These are phyloP conservation scores for Condylostylus longicornis DNA, from an alignment of 1,140 invertebrate species.

Conservation along the genomic window DNA sequence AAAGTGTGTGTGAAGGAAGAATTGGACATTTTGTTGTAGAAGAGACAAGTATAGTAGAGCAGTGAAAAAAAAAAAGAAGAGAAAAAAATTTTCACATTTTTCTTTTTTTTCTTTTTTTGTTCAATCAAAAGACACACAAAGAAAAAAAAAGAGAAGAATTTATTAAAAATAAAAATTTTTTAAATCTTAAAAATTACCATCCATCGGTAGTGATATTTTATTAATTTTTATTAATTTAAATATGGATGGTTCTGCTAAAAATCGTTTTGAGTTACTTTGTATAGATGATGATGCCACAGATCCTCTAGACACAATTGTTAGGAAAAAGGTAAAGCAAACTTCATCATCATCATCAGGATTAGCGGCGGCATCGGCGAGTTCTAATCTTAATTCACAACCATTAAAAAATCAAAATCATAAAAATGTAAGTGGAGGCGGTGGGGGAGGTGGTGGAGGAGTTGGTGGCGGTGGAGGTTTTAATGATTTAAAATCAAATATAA, in stretches of 20 bases:
- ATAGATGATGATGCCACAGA: slow-evolving; percentile 72
- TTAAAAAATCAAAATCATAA: too few species aligned
- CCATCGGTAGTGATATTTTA: neutral
- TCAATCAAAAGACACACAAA: too few species aligned
- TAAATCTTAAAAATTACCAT: neutral
- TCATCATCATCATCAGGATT: slow-evolving; percentile 4
- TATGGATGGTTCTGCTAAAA: slow-evolving; percentile 90
- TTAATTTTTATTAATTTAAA: slow-evolving; percentile 32
- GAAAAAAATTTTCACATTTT: too few species aligned
- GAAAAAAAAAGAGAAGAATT: too few species aligned
- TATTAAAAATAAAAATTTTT: too few species aligned
- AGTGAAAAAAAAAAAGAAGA: too few species aligned
- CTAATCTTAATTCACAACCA: too few species aligned
- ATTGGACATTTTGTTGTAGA: too few species aligned
- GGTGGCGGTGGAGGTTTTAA: slow-evolving; percentile 3
- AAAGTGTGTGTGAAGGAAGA: too few species aligned
- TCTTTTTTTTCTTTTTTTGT: too few species aligned
- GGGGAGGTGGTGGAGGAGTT: neutral
- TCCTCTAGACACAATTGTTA: slow-evolving; percentile 73
- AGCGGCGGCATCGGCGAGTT: slow-evolving; percentile 9
- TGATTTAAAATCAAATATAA: neutral
- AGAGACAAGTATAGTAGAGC: too few species aligned
- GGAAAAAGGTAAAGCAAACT: slow-evolving; percentile 58
- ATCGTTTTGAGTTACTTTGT: slow-evolving; percentile 84
- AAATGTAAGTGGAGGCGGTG: slow-evolving; percentile 2